Evolutionary conservation across 2,113 vertebrate genomes (phyloP).

Genomic region (Solea senegalensis): DNA sequence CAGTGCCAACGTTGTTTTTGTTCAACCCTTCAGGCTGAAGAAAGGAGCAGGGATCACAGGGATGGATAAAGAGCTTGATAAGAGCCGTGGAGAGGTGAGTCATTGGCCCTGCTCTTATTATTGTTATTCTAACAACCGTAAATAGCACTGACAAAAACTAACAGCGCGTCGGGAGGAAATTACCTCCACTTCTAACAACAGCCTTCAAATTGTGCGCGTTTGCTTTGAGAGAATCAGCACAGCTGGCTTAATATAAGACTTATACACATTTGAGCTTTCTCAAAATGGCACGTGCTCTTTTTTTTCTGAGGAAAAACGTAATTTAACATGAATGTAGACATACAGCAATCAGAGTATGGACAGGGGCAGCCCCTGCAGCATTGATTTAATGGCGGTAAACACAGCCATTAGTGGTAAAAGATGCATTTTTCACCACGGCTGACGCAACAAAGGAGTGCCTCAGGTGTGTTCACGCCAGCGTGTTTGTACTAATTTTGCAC

Average conservation of each 20-base stretch:
- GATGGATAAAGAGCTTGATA: conserved; percentile 22
- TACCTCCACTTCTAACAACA: conserved; percentile 34
- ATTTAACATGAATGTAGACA: too few species aligned
- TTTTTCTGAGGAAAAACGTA: too few species aligned
- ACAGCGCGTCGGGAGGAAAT: conserved; percentile 39
- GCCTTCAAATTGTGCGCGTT: conserved; percentile 8
- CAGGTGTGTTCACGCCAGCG: conserved; percentile 12
- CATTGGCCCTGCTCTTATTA: conserved; percentile 25
- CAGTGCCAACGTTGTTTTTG: too few species aligned
- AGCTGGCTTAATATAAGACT: conserved; percentile 9
- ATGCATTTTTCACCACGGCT: conserved; percentile 34
- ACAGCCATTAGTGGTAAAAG: conserved; percentile 61
- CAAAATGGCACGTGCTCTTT: neutral
- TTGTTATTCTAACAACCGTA: conserved; percentile 41
- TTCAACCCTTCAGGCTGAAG: neutral
- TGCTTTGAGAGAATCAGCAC: conserved; percentile 24
- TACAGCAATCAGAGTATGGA: neutral
- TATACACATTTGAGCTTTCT: neutral
- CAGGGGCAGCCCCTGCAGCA: conserved; percentile 7
- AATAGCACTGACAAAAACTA: conserved; percentile 12
- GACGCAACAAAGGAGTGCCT: conserved; percentile 44
- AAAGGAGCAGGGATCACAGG: conserved; percentile 1
- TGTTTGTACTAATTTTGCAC: neutral
- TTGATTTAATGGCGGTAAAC: conserved; percentile 58
- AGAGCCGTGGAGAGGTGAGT: conserved; percentile 29